These are phyloP conservation scores for Dinoponera quadriceps DNA, from an alignment of 1,140 invertebrate species.

Conservation along the genomic window DNA sequence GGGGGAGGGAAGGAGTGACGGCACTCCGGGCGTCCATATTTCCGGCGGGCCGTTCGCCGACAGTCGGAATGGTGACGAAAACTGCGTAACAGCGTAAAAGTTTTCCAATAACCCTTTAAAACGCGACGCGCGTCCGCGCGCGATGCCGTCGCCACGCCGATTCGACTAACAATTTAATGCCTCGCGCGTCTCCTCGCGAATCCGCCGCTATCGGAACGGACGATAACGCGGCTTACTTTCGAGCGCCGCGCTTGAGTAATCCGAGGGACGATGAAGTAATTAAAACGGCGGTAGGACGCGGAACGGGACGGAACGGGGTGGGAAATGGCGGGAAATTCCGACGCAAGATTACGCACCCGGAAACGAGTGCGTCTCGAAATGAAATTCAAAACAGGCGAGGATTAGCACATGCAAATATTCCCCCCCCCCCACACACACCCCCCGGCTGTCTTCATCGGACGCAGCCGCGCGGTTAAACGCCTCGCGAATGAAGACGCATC, in stretches of 20 bases:
- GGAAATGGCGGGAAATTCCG: not conserved
- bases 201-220: not conserved
- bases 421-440: too few species aligned
- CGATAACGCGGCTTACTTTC: constrained; percentile 14
- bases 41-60: not conserved
- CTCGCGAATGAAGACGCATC: not conserved
- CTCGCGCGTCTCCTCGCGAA: not conserved
- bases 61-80: constrained; percentile 34
- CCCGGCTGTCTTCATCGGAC: not conserved
- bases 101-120: constrained; percentile 59
- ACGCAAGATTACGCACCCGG: constrained; percentile 33
- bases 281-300: not conserved
- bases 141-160: constrained; percentile 22
- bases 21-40: constrained; percentile 16
- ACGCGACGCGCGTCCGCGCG: constrained; percentile 29
- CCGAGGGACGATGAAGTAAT: constrained; percentile 24
- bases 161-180: constrained; percentile 45
- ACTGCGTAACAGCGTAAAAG: constrained; percentile 31
- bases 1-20: too few species aligned
- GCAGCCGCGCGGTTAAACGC: not conserved
- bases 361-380: constrained; percentile 45
- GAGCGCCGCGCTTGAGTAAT: constrained; percentile 8
- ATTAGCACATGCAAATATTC: constrained; percentile 48
- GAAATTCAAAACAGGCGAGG: constrained; percentile 44
- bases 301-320: not conserved